Base-by-base conservation (phyloP, 2,888 invertebrate genomes). In the Leistus spinibarbis region DNA sequence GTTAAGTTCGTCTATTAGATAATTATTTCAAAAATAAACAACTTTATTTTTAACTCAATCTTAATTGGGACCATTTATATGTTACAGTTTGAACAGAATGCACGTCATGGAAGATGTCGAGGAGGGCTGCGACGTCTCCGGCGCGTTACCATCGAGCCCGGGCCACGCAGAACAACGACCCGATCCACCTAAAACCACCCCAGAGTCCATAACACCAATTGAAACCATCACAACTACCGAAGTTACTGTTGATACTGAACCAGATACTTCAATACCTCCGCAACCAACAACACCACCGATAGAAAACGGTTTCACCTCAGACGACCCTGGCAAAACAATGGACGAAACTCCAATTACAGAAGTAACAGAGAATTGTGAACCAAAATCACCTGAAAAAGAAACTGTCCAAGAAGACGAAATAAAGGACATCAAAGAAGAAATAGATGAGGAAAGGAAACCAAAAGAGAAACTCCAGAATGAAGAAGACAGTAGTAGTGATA, bases 31-130 rank as follows among this genome's bases (percentile, higher is more conserved):
- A n/a, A n/a, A n/a, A n/a, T n/a, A 40, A 40, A 40, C 40, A 40
- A 1, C 7, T 40, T 7, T 7, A 40, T 1, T 40, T 40, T 40
- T n/a, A n/a, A n/a, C n/a, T n/a, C 40, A 40, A 13, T 40, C 13
- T n/a, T 16, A 27, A 17, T 65, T 16, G 5, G 2, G n/a, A 62
- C 56, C 7, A 76, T 66, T 72, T 69, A 80, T 77, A 81, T 82
- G 77, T 87, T 86, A 17, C 86, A 90, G 89, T 78, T 83, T 89
- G 79, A 89, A 88, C 85, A 89, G 88, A 82, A 89, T 89, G 89
- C 89, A 89, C 82, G 88, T 88, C 64, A 89, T 89, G 88, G 89
- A 89, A 77, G 86, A 86, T 79, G 88, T 87, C 9, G 83, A 84
- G 76, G 86, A 87, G 79, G 87, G 86, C 74, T 83, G 84, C 77